Conservation (phyloP, 2,888 invertebrate species). For the Theristus sp. region DNA sequence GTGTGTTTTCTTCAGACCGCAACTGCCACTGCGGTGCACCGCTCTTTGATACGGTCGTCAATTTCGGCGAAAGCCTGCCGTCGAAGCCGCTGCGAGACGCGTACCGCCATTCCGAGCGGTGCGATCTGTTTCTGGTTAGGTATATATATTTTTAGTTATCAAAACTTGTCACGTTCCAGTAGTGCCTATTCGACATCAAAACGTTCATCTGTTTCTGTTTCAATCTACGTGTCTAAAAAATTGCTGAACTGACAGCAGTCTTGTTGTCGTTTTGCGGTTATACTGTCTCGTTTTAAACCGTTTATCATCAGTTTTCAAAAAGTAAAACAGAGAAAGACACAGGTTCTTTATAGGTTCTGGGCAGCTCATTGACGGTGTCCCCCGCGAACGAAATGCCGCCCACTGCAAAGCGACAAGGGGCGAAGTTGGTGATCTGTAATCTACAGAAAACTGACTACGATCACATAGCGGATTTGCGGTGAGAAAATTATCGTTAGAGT, state of each 20-base stretch:
- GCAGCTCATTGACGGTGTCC: slow-evolving; percentile 24
- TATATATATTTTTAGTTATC: too few species aligned
- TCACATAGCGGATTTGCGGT: slow-evolving; percentile 49
- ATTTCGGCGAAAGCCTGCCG: slow-evolving; percentile 29
- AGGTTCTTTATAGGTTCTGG: slow-evolving; percentile 13
- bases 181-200: too few species aligned
- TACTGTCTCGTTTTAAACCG: too few species aligned
- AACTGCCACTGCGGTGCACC: slow-evolving; percentile 18
- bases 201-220: too few species aligned
- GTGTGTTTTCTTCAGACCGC: slow-evolving; percentile 1
- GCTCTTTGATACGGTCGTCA: slow-evolving; percentile 29
- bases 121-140: slow-evolving; percentile 23
- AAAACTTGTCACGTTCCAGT: too few species aligned
- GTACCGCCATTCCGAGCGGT: slow-evolving; percentile 15
- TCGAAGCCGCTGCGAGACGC: slow-evolving; percentile 18
- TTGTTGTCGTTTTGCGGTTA: too few species aligned
- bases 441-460: slow-evolving; percentile 96
- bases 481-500: background rate
- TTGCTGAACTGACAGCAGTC: too few species aligned
- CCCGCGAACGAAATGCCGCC: slow-evolving; percentile 22
- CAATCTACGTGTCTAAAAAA: too few species aligned
- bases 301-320: too few species aligned
- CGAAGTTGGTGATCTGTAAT: slow-evolving; percentile 68
- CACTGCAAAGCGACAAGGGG: slow-evolving; percentile 1
- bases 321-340: background rate